Evolutionary conservation across 1,140 invertebrate genomes (phyloP).

Genomic region (Ridgeia piscesae): DNA sequence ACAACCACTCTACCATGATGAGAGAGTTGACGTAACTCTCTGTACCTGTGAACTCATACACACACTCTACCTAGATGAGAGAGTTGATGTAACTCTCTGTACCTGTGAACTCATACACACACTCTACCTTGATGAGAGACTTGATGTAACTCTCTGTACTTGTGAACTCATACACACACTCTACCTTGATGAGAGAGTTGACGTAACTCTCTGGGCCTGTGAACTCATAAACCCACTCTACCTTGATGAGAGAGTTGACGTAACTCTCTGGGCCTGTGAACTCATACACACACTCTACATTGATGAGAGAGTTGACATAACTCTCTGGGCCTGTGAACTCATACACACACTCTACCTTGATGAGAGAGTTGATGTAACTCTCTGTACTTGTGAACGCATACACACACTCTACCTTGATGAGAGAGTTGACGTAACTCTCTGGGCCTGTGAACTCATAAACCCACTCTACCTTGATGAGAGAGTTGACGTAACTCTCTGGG

Average conservation of each 20-base stretch:
- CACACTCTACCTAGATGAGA: constrained; percentile 74
- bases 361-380: constrained; percentile 67
- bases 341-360: constrained; percentile 96
- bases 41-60: constrained; percentile 91
- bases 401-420: constrained; percentile 72
- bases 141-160: too few relatives aligned
- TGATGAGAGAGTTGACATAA: constrained; percentile 92
- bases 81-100: constrained; percentile 97
- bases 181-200: constrained; percentile 82
- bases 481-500: too few relatives aligned
- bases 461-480: constrained; percentile 94
- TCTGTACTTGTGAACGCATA: too few relatives aligned
- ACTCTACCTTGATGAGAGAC: constrained; percentile 94
- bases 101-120: constrained; percentile 98
- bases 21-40: constrained; percentile 96
- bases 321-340: constrained; percentile 99
- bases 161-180: background rate
- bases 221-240: constrained; percentile 98
- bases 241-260: constrained; percentile 91
- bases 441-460: constrained; percentile 99
- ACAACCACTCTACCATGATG: constrained; percentile 68
- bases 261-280: too few relatives aligned
- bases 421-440: constrained; percentile 94
- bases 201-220: constrained; percentile 99
- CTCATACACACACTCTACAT: constrained; percentile 57